These are phyloP conservation scores for Drosophila sp. DNA, from an alignment of 1,140 invertebrate genomes.

Conservation along the genomic window DNA sequence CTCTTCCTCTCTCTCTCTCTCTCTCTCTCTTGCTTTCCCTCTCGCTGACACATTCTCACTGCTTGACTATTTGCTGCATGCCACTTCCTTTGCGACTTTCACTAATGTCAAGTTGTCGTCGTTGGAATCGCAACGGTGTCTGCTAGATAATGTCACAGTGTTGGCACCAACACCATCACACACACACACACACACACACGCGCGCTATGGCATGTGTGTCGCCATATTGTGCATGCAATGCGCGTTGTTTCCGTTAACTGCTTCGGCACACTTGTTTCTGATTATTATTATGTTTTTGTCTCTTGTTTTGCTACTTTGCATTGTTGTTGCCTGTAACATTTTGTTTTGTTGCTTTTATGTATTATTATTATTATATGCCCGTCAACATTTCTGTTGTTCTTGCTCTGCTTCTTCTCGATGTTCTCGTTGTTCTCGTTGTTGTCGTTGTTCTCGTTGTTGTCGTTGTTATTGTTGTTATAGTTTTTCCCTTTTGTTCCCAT, in stretches of 20 bases:
- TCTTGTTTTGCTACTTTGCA: conserved; percentile 71
- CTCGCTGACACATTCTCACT: conserved; percentile 4
- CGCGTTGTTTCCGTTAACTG: conserved; percentile 83
- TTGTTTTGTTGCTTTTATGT: conserved; percentile 68
- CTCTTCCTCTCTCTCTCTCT: neutral
- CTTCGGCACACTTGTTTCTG: conserved; percentile 83
- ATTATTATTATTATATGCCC: conserved; percentile 68
- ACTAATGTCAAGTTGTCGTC: conserved; percentile 81
- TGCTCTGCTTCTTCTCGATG: conserved; percentile 35
- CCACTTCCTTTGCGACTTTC: conserved; percentile 80
- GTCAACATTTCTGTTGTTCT: conserved; percentile 50
- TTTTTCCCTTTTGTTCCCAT: conserved; percentile 46
- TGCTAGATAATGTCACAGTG: conserved; percentile 77
- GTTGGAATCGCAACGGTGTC: conserved; percentile 68
- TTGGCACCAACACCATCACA: conserved; percentile 44
- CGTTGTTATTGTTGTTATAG: conserved; percentile 46
- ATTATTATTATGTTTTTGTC: conserved; percentile 81
- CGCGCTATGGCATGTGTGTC: conserved; percentile 24
- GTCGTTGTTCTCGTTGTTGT: conserved; percentile 21
- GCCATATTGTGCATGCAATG: conserved; percentile 78
- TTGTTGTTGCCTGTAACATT: conserved; percentile 66
- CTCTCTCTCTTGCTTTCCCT: neutral
- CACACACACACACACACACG: conserved; percentile 6
- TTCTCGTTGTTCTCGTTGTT: conserved; percentile 48
- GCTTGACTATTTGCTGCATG: conserved; percentile 68